Evolutionary conservation across 1,140 invertebrate species (phyloP), one percentile per base, ranked within the genome.

Genomic region (Paramacrobiotus metropolitanus): DNA sequence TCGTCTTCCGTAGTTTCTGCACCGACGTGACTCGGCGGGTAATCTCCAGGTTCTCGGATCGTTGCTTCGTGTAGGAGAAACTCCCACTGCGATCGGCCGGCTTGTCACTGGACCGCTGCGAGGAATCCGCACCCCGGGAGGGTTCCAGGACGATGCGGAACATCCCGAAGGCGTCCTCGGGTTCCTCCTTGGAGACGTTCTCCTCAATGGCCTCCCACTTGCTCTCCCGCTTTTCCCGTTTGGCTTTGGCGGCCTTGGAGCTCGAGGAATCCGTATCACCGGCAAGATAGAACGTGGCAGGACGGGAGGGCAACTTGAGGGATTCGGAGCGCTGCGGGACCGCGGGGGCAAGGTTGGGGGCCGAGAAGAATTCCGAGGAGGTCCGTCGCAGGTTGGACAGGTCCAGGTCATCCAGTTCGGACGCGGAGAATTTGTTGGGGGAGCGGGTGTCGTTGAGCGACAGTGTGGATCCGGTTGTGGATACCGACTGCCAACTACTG

Each of bases 401-500:
- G 15, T 9, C 4, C 24, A 55, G 24, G 15, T 55, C 48, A 24
- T 55, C 48, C 15, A 55, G 24, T 24, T 55, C 48, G 9, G n/a
- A 15, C 15, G 15, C 48, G 24, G 15, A 20, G 48, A 24, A 55
- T 20, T 55, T 20, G 15, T 24, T 55, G 15, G 15, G 9, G 15
- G 48, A 9, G 4, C 48, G 48, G 4, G 48, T 55, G 24, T 55
- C 48, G 28, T 24, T 20, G 15, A 55, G 48, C 15, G 48, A 55
- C 24, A 55, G 28, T 9, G 48, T 55, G 15, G 48, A 55, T 9
- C 48, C 48, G 9, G 34, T 40, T 40, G n/a, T n/a, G 34, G 34
- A 55, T 9, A 15, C 15, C 15, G 48, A 55, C 21, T 55, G 48
- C 15, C 15, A 55, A 55, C 48, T 55, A 9, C 15, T 55, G 67